These are phyloP conservation scores for Sylvilagus bachmani DNA, from an alignment of 2,113 vertebrate genomes.

Conservation along the genomic window DNA sequence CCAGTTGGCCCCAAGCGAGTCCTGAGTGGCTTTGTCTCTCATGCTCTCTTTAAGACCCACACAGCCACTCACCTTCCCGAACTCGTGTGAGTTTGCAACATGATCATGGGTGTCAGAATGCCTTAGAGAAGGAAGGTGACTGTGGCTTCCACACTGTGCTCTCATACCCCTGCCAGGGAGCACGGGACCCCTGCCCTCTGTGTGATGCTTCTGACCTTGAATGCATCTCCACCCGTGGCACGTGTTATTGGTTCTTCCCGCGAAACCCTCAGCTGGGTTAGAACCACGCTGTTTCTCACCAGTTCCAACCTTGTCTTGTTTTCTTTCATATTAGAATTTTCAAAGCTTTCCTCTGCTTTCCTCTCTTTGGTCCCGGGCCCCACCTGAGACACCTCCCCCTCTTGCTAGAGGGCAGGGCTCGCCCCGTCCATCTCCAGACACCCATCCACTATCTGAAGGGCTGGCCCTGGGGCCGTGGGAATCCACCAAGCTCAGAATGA, in stretches of 20 bases:
- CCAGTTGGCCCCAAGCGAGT: not conserved
- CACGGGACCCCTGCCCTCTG: too few species aligned
- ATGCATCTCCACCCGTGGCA: not conserved
- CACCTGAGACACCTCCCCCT: not conserved
- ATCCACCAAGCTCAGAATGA: not conserved
- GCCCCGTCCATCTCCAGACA: not conserved
- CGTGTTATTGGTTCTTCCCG: not conserved
- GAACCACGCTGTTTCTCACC: not conserved
- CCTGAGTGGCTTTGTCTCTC: not conserved
- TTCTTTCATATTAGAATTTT: conserved; percentile 9
- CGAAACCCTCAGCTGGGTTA: not conserved
- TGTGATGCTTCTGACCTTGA: not conserved
- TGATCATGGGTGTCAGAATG: not conserved
- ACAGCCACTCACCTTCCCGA: not conserved
- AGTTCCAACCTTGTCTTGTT: not conserved
- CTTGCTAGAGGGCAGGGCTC: not conserved
- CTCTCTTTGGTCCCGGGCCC: not conserved
- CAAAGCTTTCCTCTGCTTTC: not conserved
- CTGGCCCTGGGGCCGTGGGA: not conserved
- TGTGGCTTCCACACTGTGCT: too few species aligned
- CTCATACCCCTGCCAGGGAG: not conserved
- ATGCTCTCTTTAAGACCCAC: not conserved
- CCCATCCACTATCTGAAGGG: not conserved
- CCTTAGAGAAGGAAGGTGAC: not conserved
- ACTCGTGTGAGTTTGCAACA: not conserved